Evolutionary conservation across 92 coral and sea anemone species (phyloP), one percentile per base, ranked within the genome.

Genomic region (Siderastrea siderea): DNA sequence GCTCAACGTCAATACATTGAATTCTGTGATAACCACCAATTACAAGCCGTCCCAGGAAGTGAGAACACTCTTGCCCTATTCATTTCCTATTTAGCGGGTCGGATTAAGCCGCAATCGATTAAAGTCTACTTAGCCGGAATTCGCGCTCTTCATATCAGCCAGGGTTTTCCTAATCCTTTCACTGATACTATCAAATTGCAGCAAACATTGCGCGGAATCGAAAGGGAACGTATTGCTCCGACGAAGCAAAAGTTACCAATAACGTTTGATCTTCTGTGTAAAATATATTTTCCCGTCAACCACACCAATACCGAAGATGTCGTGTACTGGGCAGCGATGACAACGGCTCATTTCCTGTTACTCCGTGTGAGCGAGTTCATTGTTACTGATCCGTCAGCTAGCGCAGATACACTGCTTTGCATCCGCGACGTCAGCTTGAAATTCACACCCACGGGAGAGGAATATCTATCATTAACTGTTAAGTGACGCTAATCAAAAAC

Each of bases 121-220:
- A n/a, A n/a, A 71, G 94, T 92, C 5, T 92, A 88, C 55, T 47
- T 88, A 5, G 80, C 90, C 16, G 92, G 87, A 8, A 81, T 92
- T 60, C 90, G 95, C 9, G n/a, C 47, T 80, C 95, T 3, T 71
- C 84, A n/a, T 88, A 88, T 68, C 77, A 82, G 76, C 52, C 53
- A 78, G 38, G 94, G 94, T 51, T 70, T 61, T 60, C 53, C 68
- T 4, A 91, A 77, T 58, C 94, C 94, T 2, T 62, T 83, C 8
- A 69, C 89, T 1, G 63, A 83, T 74, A 60, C 86, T 52, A 75
- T 83, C 43, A 77, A 66, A 19, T 63, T 92, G 15, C 73, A 92
- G 47, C 90, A 82, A 75, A 90, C 83, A 45, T 53, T 92, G 19
- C 79, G 90, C 2, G 95, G 95, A 5, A 88, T 92, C 47, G 85